Conservation (phyloP, 2,797 vertebrate species). For the Spinibarbus caldwelli region DNA sequence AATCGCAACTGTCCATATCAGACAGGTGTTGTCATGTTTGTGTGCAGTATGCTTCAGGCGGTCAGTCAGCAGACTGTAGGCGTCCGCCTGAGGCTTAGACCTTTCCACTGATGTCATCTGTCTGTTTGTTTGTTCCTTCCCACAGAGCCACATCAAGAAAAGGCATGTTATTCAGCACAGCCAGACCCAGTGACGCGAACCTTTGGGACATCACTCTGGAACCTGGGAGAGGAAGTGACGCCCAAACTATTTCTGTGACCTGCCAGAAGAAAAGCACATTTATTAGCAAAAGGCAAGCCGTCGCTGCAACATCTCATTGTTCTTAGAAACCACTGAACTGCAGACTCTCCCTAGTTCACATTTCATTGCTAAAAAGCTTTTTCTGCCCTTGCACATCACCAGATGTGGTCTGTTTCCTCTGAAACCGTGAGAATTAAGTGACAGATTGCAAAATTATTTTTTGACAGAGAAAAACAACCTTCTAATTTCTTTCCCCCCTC, state of each 20-base stretch:
- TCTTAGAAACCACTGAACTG: neutral
- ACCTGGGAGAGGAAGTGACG: conserved; percentile 66
- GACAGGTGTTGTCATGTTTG: conserved; percentile 2
- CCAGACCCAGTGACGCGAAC: conserved; percentile 73
- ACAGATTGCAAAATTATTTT: conserved; percentile 52
- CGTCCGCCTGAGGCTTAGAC: neutral
- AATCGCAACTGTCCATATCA: neutral
- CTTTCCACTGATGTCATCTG: conserved; percentile 19
- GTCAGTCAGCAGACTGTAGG: neutral
- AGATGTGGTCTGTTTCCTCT: conserved; percentile 23
- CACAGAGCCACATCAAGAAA: conserved; percentile 72
- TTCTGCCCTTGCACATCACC: conserved; percentile 31
- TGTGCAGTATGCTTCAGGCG: neutral
- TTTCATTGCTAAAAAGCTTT: conserved; percentile 20
- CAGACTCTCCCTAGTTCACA: conserved; percentile 21
- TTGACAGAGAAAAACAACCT: conserved; percentile 38
- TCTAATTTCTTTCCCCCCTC: conserved; percentile 25
- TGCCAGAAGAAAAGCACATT: conserved; percentile 72
- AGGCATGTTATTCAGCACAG: conserved; percentile 75
- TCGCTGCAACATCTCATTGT: neutral
- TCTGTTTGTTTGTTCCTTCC: conserved; percentile 43
- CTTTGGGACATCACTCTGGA: conserved; percentile 76
- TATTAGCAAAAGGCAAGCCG: conserved; percentile 76
- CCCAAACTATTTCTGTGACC: conserved; percentile 72
- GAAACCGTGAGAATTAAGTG: conserved; percentile 43